Percentiles rank a stretch among this genome's conserved stretches.
These are phyloP conservation scores for Sakesphorus luctuosus DNA, from an alignment of 2,113 vertebrate genomes.

Conservation along the genomic window DNA sequence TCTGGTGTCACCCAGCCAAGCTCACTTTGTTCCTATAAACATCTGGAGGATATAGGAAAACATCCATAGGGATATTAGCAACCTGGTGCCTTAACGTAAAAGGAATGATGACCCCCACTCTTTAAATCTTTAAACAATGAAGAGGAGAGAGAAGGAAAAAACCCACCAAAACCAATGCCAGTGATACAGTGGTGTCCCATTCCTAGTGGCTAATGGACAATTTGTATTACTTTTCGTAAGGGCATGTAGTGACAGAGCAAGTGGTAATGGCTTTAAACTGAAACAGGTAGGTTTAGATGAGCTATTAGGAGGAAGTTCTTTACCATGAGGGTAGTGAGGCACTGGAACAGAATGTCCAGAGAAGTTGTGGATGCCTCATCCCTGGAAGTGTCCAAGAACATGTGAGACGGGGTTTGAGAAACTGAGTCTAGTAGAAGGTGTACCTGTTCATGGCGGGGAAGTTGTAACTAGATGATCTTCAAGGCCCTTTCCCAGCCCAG, in stretches of 20 bases:
- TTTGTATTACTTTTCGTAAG: not conserved
- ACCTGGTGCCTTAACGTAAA: not conserved
- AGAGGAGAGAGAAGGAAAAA: not conserved
- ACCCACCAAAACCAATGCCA: not conserved
- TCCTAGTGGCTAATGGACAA: not conserved
- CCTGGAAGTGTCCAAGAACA: not conserved
- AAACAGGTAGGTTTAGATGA: not conserved
- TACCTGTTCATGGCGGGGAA: not conserved
- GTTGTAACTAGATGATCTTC: not conserved
- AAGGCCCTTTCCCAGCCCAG: not conserved
- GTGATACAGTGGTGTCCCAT: accelerated
- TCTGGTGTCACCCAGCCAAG: not conserved
- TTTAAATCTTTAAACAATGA: not conserved
- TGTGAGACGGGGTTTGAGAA: not conserved
- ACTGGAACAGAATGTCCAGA: not conserved
- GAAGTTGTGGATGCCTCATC: not conserved
- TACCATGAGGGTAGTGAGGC: not conserved
- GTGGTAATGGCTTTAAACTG: not conserved
- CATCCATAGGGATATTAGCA: not conserved
- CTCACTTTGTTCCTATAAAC: not conserved
- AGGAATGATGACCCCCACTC: not conserved
- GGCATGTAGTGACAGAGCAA: not conserved
- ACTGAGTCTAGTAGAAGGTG: not conserved
- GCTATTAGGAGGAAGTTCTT: not conserved
- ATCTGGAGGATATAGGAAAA: not conserved